phyloP scores from a whole-genome alignment of 2,113 vertebrate species.

The Perca fluviatilis region DNA sequence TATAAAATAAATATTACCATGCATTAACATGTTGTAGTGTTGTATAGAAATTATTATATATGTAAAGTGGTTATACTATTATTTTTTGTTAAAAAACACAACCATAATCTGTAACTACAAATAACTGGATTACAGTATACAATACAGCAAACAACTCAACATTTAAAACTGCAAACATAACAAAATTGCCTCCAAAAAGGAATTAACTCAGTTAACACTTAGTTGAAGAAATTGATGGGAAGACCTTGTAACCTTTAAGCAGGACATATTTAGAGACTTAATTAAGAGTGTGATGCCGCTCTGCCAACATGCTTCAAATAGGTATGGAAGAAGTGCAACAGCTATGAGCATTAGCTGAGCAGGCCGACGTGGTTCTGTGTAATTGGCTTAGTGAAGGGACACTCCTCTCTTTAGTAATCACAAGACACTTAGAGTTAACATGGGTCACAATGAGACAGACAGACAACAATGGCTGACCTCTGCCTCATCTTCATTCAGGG shows the following conservation, averaged over 20 bases:
- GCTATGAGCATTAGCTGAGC: constrained; percentile 27
- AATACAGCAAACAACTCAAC: background rate
- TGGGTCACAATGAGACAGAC: constrained; percentile 18
- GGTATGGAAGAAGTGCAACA: constrained; percentile 3
- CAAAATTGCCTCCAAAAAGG: background rate
- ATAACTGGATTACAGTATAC: too few species aligned
- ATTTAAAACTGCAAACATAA: background rate
- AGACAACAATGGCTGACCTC: constrained; percentile 33
- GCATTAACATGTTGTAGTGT: background rate
- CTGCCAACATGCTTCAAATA: constrained; percentile 4
- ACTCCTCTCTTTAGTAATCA: constrained; percentile 56
- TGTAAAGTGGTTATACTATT: background rate
- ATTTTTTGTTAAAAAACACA: background rate
- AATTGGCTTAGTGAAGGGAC: constrained; percentile 69
- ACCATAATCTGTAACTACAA: background rate
- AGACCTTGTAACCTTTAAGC: background rate
- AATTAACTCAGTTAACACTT: background rate
- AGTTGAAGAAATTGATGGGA: background rate
- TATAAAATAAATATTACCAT: background rate
- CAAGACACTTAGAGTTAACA: constrained; percentile 39
- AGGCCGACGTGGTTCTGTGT: constrained; percentile 59
- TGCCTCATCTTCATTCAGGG: constrained; percentile 23
- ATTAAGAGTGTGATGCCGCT: background rate
- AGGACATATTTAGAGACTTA: background rate
- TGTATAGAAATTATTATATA: background rate